Percentiles rank a stretch among this genome's conserved stretches.
phyloP scores from a whole-genome alignment of 2,797 vertebrate species.

The Poeciliopsis infans region DNA sequence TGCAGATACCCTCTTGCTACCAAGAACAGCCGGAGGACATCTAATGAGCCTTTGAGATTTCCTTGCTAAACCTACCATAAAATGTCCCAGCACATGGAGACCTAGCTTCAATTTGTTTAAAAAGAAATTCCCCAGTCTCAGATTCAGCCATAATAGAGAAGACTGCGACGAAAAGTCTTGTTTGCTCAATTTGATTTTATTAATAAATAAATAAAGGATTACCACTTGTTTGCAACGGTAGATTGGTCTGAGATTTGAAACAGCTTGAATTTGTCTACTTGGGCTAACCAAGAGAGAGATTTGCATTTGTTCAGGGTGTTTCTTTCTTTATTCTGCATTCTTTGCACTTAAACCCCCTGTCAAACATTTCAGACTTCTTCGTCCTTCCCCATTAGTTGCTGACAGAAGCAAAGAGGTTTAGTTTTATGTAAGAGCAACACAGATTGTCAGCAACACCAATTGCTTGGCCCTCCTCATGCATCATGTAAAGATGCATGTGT shows the following conservation, averaged over 20 bases:
- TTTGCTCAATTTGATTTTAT: conserved; percentile 80
- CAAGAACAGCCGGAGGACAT: conserved; percentile 72
- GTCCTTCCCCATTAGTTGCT: conserved; percentile 65
- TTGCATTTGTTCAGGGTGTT: conserved; percentile 71
- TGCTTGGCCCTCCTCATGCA: conserved; percentile 11
- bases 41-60: conserved; percentile 85
- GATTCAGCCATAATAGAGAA: conserved; percentile 74
- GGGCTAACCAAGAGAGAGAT: conserved; percentile 68
- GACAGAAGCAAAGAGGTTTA: conserved; percentile 40
- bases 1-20: conserved; percentile 80
- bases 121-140: conserved; percentile 67
- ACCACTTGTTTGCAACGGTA: conserved; percentile 69
- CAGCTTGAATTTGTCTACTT: conserved; percentile 64
- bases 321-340: conserved; percentile 50
- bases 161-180: conserved; percentile 60
- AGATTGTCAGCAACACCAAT: conserved; percentile 43
- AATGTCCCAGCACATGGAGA: conserved; percentile 68
- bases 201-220: conserved; percentile 87
- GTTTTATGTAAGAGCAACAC: conserved; percentile 50
- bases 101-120: conserved; percentile 71
- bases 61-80: conserved; percentile 80
- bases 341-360: conserved; percentile 63
- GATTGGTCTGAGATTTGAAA: conserved; percentile 74
- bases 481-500: conserved; percentile 22
- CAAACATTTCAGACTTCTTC: conserved; percentile 67